Evolutionary conservation across 1,140 invertebrate species (phyloP).

Genomic region (Helicorthomorpha holstii): DNA sequence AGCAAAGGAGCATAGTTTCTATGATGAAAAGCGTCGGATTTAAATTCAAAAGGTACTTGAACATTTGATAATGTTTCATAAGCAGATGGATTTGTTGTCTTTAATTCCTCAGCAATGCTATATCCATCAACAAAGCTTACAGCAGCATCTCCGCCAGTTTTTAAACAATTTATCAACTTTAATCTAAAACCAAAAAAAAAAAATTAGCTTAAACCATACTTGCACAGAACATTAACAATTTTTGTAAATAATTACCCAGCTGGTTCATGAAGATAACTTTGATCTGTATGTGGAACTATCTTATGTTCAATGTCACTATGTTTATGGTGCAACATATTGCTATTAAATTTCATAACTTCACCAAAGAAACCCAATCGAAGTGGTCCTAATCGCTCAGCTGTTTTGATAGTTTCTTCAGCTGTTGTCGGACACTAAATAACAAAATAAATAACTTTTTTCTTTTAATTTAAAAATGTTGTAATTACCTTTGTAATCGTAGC

Average conservation of each 20-base stretch:
- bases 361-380: neutral
- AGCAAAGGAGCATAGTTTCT: neutral
- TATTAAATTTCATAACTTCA: neutral
- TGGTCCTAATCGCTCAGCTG: neutral
- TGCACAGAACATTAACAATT: too few relatives aligned
- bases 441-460: neutral
- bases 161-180: neutral
- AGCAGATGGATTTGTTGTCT: neutral
- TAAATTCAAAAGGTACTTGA: neutral
- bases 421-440: neutral
- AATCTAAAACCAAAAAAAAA: neutral
- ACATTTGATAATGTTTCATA: neutral
- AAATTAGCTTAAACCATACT: too few relatives aligned
- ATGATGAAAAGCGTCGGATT: neutral
- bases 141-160: neutral
- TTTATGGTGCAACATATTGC: neutral
- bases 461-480: neutral
- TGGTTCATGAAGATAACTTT: neutral
- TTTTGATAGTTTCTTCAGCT: neutral
- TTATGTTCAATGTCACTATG: neutral
- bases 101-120: neutral
- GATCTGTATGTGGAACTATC: neutral
- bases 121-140: neutral
- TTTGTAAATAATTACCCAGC: neutral
- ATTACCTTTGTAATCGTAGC: neutral